Evolutionary conservation across 1,140 invertebrate genomes (phyloP).

Genomic region (Drosophila subpulchrella): DNA sequence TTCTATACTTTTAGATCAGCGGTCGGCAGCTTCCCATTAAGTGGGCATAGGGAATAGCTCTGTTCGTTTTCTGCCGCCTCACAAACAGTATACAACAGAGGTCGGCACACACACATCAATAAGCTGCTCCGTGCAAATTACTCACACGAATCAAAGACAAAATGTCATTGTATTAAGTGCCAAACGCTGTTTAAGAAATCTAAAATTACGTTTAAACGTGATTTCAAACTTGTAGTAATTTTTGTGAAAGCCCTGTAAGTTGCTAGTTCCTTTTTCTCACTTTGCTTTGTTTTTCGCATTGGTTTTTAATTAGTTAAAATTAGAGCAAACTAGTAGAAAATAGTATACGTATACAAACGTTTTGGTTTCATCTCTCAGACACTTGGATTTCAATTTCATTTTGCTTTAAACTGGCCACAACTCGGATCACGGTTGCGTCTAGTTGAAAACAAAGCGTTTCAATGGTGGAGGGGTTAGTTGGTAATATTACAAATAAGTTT

Average conservation of each 20-base stretch:
- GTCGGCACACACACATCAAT: too few species aligned
- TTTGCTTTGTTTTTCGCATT: constrained; percentile 33
- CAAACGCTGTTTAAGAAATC: too few species aligned
- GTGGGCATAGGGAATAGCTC: too few species aligned
- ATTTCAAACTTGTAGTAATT: too few species aligned
- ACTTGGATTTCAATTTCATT: constrained; percentile 63
- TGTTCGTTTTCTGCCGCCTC: too few species aligned
- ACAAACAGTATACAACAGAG: too few species aligned
- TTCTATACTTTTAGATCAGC: too few species aligned
- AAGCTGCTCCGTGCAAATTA: too few species aligned
- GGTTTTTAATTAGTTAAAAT: constrained; percentile 49
- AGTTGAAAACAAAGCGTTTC: constrained; percentile 33
- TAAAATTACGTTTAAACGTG: too few species aligned
- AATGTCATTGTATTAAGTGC: too few species aligned
- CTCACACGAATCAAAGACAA: too few species aligned
- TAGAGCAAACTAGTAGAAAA: constrained; percentile 82
- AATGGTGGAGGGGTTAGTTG: constrained; percentile 53
- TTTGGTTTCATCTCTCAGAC: constrained; percentile 74
- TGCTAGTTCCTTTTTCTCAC: constrained; percentile 16
- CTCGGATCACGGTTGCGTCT: constrained; percentile 14
- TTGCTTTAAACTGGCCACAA: constrained; percentile 16
- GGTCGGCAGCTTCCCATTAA: too few species aligned
- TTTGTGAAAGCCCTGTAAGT: neutral
- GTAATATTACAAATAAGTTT: constrained; percentile 54
- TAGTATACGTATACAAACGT: constrained; percentile 81